phyloP scores from a whole-genome alignment of 2,888 invertebrate species.

The Agrotis clavis region DNA sequence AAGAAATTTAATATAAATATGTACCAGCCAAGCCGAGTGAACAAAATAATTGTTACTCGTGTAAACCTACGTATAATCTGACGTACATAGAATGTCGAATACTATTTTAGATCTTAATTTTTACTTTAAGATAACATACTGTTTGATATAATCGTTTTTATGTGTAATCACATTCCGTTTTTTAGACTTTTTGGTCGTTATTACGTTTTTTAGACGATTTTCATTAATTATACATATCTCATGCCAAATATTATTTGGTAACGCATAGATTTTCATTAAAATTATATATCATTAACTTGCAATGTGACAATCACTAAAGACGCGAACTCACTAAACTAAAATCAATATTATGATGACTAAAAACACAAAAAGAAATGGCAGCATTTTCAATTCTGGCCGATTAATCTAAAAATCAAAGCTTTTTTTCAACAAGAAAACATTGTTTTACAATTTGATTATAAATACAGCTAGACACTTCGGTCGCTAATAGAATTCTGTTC shows the following conservation, averaged over 20 bases:
- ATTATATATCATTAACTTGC: constrained; percentile 1
- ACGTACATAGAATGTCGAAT: constrained; percentile 53
- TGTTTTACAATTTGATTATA: not conserved
- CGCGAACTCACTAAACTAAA: not conserved
- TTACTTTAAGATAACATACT: constrained; percentile 64
- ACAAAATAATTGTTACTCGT: constrained; percentile 15
- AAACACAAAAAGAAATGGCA: too few species aligned
- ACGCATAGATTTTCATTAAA: constrained; percentile 37
- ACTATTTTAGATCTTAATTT: constrained; percentile 62
- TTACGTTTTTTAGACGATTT: constrained; percentile 62
- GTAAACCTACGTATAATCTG: constrained; percentile 11
- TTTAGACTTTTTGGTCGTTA: constrained; percentile 70
- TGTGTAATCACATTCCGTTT: constrained; percentile 79
- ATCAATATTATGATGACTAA: not conserved
- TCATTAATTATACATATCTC: constrained; percentile 58
- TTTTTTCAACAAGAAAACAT: not conserved
- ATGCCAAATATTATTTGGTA: constrained; percentile 57
- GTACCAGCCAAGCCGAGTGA: constrained; percentile 1
- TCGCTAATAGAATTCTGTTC: not conserved
- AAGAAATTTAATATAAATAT: not conserved
- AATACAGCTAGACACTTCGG: not conserved
- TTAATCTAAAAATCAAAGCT: too few species aligned
- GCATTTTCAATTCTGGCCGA: too few species aligned
- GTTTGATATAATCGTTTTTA: constrained; percentile 70
- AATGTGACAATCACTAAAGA: constrained; percentile 11